Base-by-base conservation (phyloP, 1,140 invertebrate species). In the Vanessa tameamea region DNA sequence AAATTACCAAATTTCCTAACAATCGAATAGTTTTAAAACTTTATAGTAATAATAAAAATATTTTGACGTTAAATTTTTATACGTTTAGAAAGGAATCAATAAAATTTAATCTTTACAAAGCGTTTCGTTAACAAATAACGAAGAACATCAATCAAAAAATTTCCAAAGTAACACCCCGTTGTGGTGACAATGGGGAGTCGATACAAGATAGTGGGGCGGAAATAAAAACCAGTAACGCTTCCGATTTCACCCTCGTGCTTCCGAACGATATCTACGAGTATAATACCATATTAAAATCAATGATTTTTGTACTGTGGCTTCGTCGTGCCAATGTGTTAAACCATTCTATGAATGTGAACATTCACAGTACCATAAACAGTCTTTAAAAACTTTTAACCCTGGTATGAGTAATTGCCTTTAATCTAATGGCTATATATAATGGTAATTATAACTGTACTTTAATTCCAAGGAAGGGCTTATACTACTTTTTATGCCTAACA, bases 181-280 rank as follows among this genome's bases (percentile, higher is more conserved):
- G 82, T 76, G 84, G 86, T 86, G 83, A 87, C 83, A 81, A 69
- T 78, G 73, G 79, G 79, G 85, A 86, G 86, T 91, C 87, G 82
- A 90, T 89, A 86, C 77, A 78, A 76, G 53, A 72, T 78, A 79
- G 75, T 81, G 74, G 85, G 83, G 85, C 77, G 83, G 89, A 85
- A 85, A 88, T 83, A 84, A 82, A 85, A 87, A 86, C 85, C 84
- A 82, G 85, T 83, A 80, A 80, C 80, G 81, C 85, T 88, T 92
- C 87, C 88, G 80, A 85, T 80, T 81, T 82, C 84, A 84, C 84
- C 87, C 86, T 82, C 78, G 69, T 57, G 26, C 37, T 70, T 69
- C 74, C 64, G 64, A 68, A 14, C 31, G 63, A 69, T 47, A 23
- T 53, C 64, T 57, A n/a, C n/a, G n/a, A n/a, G n/a, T n/a, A 76